A percentile compares a stretch with the other conserved stretches of the same genome.
Evolutionary conservation across 1,140 invertebrate genomes (phyloP).

Genomic region (Campoletis sonorensis): DNA sequence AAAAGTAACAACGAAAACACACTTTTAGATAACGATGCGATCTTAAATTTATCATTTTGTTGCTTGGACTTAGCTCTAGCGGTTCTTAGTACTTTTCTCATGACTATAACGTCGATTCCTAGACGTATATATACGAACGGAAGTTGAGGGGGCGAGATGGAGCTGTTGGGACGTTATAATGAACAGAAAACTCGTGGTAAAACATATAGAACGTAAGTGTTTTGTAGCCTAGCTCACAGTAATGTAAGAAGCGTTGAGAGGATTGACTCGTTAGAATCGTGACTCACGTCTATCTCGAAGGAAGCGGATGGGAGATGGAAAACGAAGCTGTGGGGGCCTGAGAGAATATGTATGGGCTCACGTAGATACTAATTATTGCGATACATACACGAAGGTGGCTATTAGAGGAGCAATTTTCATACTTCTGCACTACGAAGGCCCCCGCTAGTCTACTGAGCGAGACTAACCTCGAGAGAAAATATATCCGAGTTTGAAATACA

Average conservation of each 20-base stretch:
- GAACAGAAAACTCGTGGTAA: not conserved
- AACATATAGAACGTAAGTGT: too few relatives aligned
- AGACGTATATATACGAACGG: too few relatives aligned
- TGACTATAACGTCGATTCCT: too few relatives aligned
- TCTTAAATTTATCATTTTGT: too few relatives aligned
- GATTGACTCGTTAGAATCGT: slow-evolving; percentile 53
- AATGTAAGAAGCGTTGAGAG: not conserved
- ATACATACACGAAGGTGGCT: slow-evolving; percentile 46
- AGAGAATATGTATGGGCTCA: slow-evolving; percentile 12
- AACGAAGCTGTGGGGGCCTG: not conserved
- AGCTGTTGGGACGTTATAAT: not conserved
- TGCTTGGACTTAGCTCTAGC: too few relatives aligned
- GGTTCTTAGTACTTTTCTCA: too few relatives aligned
- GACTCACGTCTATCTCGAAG: slow-evolving; percentile 49
- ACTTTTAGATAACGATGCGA: too few relatives aligned
- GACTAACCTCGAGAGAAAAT: not conserved
- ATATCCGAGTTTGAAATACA: not conserved
- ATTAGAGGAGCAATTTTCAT: slow-evolving; percentile 51
- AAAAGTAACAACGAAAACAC: too few relatives aligned
- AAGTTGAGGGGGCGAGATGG: too few relatives aligned
- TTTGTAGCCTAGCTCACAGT: too few relatives aligned
- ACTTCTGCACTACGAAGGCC: slow-evolving; percentile 28
- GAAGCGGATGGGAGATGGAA: slow-evolving; percentile 19
- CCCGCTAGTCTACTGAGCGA: not conserved
- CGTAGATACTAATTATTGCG: slow-evolving; percentile 50